These are phyloP conservation scores for Drosophila sproati DNA, from an alignment of 1,140 invertebrate species.

Conservation along the genomic window DNA sequence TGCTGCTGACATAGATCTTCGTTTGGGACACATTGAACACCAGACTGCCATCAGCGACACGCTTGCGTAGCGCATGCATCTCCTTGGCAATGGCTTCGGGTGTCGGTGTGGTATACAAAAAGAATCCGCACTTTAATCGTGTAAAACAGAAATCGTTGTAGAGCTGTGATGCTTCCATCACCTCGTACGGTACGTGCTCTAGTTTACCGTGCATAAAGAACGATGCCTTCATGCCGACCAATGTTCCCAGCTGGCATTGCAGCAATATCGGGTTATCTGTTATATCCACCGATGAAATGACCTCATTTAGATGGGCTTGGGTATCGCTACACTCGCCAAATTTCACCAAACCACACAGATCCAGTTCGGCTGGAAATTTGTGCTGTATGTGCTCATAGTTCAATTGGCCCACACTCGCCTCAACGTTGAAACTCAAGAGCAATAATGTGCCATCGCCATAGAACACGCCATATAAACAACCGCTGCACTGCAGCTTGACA, in stretches of 20 bases:
- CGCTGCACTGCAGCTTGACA: constrained; percentile 86
- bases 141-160: constrained; percentile 89
- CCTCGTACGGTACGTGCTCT: constrained; percentile 87
- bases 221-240: constrained; percentile 87
- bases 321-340: constrained; percentile 86
- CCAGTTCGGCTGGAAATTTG: constrained; percentile 90
- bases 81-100: constrained; percentile 86
- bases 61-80: constrained; percentile 86
- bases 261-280: constrained; percentile 91
- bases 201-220: constrained; percentile 90
- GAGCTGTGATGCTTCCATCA: constrained; percentile 87
- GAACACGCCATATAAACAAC: constrained; percentile 90
- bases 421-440: constrained; percentile 88
- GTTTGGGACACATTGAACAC: constrained; percentile 74
- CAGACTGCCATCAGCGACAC: constrained; percentile 84
- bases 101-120: constrained; percentile 86
- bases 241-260: constrained; percentile 86
- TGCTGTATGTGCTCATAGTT: constrained; percentile 87
- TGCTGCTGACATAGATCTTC: constrained; percentile 72
- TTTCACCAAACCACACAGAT: constrained; percentile 90
- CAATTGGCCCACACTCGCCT: constrained; percentile 86
- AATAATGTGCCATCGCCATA: constrained; percentile 88
- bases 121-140: constrained; percentile 86
- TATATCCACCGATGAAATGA: constrained; percentile 90
- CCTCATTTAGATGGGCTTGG: constrained; percentile 86